phyloP scores from a whole-genome alignment of 2,888 invertebrate genomes.

The Sylvicola fuscatus region DNA sequence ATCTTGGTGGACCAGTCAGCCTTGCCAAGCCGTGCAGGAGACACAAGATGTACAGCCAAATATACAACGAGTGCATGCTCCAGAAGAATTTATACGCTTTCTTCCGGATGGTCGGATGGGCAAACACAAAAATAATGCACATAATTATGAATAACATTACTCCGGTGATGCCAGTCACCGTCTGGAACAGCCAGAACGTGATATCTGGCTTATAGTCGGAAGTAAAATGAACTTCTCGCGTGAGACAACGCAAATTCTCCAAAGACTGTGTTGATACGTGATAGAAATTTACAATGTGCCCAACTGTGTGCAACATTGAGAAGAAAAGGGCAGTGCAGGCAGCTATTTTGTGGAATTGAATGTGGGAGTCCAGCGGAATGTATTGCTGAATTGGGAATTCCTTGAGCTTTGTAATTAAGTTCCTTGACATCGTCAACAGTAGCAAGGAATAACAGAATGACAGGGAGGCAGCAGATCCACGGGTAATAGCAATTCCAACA shows the following conservation, averaged over 20 bases:
- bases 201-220: constrained; percentile 89
- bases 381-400: constrained; percentile 88
- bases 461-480: constrained; percentile 83
- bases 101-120: constrained; percentile 79
- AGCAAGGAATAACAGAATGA: constrained; percentile 88
- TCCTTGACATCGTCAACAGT: constrained; percentile 79
- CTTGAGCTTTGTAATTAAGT: constrained; percentile 79
- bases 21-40: constrained; percentile 80
- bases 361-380: constrained; percentile 84
- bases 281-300: constrained; percentile 93
- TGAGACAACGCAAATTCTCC: constrained; percentile 78
- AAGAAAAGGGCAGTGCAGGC: constrained; percentile 90
- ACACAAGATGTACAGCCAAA: constrained; percentile 65
- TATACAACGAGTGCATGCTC: constrained; percentile 79
- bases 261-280: constrained; percentile 91
- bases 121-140: constrained; percentile 93
- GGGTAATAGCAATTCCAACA: constrained; percentile 84
- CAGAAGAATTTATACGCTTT: constrained; percentile 92
- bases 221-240: constrained; percentile 82
- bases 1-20: constrained; percentile 74
- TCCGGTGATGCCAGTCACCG: constrained; percentile 77
- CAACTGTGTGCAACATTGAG: constrained; percentile 77
- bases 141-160: constrained; percentile 74
- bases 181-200: constrained; percentile 88
- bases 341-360: constrained; percentile 93